Evolutionary conservation across 2,888 invertebrate genomes (phyloP), one percentile per base, ranked within the genome.

Genomic region (Coecobrya sp.): DNA sequence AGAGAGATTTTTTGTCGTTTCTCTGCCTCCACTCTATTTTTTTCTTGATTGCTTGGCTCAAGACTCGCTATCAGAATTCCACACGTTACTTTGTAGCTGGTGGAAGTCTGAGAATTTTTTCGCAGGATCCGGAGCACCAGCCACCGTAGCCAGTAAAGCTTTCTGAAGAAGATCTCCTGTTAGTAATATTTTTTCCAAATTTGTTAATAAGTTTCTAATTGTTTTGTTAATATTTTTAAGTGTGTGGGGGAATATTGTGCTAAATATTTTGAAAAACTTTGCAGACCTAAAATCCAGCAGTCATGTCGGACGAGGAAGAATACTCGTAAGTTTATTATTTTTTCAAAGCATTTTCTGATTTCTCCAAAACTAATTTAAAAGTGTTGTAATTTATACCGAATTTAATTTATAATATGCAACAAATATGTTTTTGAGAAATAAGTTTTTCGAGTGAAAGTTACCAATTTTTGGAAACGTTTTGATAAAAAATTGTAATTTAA

Each of bases 221-320:
- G 36, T 86, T 86, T n/a, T n/a, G n/a, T n/a, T n/a, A n/a, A n/a
- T n/a, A 36, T 7, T 36, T 79, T 45, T 10, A 10, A 76, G 55
- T 81, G 55, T 27, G 19, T 25, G 0, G 22, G 36, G 4, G n/a
- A 27, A 65, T 85, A 68, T 45, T 68, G 30, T 79, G 22, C 52
- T 10, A 1, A 49, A 85, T 36, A 65, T 52, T 91, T 36, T 36
- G 36, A 36, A 36, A 36, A 65, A n/a, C 86, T 76, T 89, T 93
- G 59, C 88, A 93, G 93, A 76, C 76, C 88, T 62, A 65, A 65
- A 84, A 59, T 59, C 36, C 81, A 76, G 92, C 81, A 76, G 92
- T 70, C 93, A 94, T 94, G 94, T 94, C 94, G 81, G 94, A 94
- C 94, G 94, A 94, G 73, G 94, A 94, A 92, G 94, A 93, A 94